Percentiles rank a stretch among this genome's conserved stretches.
phyloP scores from a whole-genome alignment of 2,888 invertebrate species.

The Dorcus parallelipipedus region DNA sequence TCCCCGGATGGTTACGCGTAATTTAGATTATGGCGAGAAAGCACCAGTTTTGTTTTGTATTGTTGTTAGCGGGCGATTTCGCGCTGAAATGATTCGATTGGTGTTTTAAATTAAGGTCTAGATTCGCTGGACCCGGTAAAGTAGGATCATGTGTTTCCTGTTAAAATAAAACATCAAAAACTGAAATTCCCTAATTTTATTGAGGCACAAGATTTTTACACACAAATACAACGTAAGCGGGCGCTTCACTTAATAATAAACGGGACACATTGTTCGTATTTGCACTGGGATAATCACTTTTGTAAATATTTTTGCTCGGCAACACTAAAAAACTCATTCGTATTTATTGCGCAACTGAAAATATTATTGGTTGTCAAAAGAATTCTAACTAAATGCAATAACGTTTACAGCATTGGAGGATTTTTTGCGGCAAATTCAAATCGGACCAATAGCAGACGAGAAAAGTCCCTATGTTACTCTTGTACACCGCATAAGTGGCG shows the following conservation, averaged over 20 bases:
- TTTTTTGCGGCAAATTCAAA: slow-evolving; percentile 60
- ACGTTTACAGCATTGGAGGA: slow-evolving; percentile 52
- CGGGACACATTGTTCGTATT: background rate
- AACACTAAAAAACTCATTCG: slow-evolving; percentile 15
- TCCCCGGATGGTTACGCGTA: background rate
- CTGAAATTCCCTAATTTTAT: slow-evolving; percentile 19
- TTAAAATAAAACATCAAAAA: slow-evolving; percentile 23
- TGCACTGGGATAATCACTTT: background rate
- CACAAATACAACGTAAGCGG: too few relatives aligned
- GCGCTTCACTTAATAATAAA: too few relatives aligned
- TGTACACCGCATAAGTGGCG: slow-evolving; percentile 62
- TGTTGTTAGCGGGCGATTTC: background rate
- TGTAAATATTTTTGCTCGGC: background rate
- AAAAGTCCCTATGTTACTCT: slow-evolving; percentile 49
- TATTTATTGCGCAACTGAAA: slow-evolving; percentile 44
- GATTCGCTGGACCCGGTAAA: slow-evolving; percentile 23
- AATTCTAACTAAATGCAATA: slow-evolving; percentile 53
- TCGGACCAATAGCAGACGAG: slow-evolving; percentile 51
- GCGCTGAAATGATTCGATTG: slow-evolving; percentile 20
- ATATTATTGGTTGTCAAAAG: slow-evolving; percentile 50
- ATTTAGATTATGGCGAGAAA: background rate
- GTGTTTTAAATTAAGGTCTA: slow-evolving; percentile 18
- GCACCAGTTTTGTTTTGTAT: background rate
- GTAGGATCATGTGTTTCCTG: slow-evolving; percentile 30
- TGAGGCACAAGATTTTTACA: background rate